phyloP scores from a whole-genome alignment of 2,888 invertebrate species.

The Coremacera marginata region DNA sequence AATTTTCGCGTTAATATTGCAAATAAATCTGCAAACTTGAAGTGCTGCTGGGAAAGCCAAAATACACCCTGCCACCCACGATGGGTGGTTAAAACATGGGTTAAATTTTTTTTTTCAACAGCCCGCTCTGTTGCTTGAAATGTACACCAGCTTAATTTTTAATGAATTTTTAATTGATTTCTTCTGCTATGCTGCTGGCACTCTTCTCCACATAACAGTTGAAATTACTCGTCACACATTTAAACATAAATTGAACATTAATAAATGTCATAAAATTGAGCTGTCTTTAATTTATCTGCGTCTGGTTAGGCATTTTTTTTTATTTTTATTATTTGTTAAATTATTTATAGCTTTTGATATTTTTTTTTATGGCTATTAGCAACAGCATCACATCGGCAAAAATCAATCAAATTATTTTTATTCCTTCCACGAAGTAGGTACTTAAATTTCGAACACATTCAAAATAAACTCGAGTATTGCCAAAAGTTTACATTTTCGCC shows the following conservation, averaged over 20 bases:
- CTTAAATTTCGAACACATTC: background rate
- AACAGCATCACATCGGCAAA: background rate
- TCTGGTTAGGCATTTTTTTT: background rate
- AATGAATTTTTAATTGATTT: slow-evolving; percentile 20
- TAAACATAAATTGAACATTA: no score
- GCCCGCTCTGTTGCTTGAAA: background rate
- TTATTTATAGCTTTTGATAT: background rate
- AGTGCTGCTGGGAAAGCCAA: background rate
- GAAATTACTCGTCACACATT: no score
- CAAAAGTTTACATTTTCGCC: no score
- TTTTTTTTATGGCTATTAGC: slow-evolving; percentile 1
- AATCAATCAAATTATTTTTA: slow-evolving; percentile 27
- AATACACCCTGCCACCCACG: background rate
- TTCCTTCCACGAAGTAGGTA: slow-evolving; percentile 19
- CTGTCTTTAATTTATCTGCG: background rate
- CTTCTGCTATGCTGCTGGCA: no score
- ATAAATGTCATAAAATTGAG: no score
- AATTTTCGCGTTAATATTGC: background rate
- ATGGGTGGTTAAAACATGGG: background rate
- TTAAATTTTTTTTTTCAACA: background rate
- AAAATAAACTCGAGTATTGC: no score
- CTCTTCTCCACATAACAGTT: no score
- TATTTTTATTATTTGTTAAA: background rate
- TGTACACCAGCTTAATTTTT: background rate
- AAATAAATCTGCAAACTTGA: background rate